Evolutionary conservation across 2,888 invertebrate genomes (phyloP), one percentile per base, ranked within the genome.

Genomic region (Rotaria magnacalcarata): DNA sequence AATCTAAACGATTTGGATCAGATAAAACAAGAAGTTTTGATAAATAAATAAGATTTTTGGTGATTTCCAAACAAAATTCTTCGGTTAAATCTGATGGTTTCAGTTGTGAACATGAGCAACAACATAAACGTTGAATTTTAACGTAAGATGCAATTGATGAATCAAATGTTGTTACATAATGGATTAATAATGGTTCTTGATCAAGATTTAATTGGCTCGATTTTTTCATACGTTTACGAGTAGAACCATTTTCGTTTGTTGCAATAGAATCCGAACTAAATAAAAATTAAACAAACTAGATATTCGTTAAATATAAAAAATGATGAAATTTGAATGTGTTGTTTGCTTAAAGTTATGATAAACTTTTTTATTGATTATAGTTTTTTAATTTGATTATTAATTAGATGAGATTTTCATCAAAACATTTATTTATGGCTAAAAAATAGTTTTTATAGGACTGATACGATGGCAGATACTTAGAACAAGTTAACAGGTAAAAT

Each of bases 101-200:
- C 7, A 75, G 24, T 47, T 75, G 75, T 24, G 75, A 75, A 75
- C 75, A 75, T 43, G 43, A 75, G 21, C 43, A 41, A 2, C 21
- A 8, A 75, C 75, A 75, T 41, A 75, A 47, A 75, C 75, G 75
- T 75, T 75, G 75, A 43, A 75, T 75, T 75, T 75, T 75, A 43
- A 47, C 47, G 21, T 43, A 43, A 11, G 75, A 43, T 43, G 75
- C 43, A 8, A 11, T 24, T 24, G 21, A 7, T 34, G 34, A 27
- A 67, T 67, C 67, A 34, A 67, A 67, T 43, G 11, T 41, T 19
- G 14, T 21, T 24, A 75, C n/a, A 47, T 75, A 75, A 43, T 75
- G 75, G 43, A 75, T 1, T 21, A 75, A 75, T 24, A 75, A 75
- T 75, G 75, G 47, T 75, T 75, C 75, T 43, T 41, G 41, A 43